phyloP scores from a whole-genome alignment of 1,140 invertebrate species.

The Campoletis sonorensis region DNA sequence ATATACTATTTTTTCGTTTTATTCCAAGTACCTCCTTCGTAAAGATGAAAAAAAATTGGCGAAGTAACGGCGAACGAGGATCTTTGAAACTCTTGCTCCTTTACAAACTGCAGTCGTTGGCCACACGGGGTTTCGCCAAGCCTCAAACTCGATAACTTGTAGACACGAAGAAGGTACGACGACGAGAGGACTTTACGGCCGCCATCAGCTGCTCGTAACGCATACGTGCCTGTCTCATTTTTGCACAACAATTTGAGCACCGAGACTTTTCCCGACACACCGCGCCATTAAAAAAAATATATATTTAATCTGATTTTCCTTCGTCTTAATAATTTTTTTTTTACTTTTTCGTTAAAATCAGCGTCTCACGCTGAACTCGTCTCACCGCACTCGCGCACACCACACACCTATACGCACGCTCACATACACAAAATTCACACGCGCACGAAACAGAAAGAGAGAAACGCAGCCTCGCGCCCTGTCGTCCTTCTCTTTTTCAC shows the following conservation, averaged over 20 bases:
- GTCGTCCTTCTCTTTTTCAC: conserved; percentile 12
- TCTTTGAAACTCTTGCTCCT: not conserved
- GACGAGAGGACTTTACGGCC: conserved; percentile 51
- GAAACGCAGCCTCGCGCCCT: conserved; percentile 11
- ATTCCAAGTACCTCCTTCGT: conserved; percentile 6
- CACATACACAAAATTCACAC: conserved; percentile 18
- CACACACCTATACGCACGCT: not conserved
- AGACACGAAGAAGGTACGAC: conserved; percentile 47
- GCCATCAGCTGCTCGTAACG: conserved; percentile 64
- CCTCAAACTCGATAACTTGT: conserved; percentile 40
- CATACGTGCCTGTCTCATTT: conserved; percentile 65
- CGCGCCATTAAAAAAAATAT: conserved; percentile 52
- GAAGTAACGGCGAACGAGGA: not conserved
- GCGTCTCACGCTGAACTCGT: conserved; percentile 40
- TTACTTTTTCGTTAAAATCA: not conserved
- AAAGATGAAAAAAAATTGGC: not conserved
- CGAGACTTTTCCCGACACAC: conserved; percentile 55
- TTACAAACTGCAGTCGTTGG: conserved; percentile 29
- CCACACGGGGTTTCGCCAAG: conserved; percentile 14
- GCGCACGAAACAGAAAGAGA: conserved; percentile 10
- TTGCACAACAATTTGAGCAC: conserved; percentile 60
- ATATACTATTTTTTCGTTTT: not conserved
- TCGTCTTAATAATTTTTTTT: conserved; percentile 31
- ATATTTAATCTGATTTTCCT: no score
- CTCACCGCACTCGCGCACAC: conserved; percentile 18